Percentiles rank a stretch among this genome's conserved stretches.
Evolutionary conservation across 1,140 invertebrate genomes (phyloP).

Genomic region (Trichonephila inaurata): DNA sequence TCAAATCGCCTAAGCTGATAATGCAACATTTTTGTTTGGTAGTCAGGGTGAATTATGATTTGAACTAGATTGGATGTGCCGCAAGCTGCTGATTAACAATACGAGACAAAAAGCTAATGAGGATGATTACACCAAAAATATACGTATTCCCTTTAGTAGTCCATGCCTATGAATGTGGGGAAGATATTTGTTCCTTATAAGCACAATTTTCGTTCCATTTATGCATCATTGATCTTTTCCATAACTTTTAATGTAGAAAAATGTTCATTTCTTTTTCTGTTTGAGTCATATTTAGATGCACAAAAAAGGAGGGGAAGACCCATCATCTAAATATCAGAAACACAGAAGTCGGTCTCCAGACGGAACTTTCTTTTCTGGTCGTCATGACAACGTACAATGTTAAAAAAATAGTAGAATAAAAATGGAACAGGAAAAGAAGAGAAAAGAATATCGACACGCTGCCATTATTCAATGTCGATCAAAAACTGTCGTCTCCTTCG

Average conservation of each 20-base stretch:
- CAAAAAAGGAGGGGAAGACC: not conserved
- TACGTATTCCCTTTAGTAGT: not conserved
- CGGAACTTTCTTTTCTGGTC: slow-evolving; percentile 70
- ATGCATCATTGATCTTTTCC: not conserved
- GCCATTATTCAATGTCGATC: slow-evolving; percentile 76
- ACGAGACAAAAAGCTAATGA: not conserved
- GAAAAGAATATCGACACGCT: slow-evolving; percentile 73
- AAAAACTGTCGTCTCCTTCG: slow-evolving; percentile 75
- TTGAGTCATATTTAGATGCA: not conserved
- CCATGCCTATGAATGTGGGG: not conserved
- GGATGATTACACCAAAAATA: not conserved
- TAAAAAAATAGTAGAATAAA: slow-evolving; percentile 59
- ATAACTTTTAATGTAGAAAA: not conserved
- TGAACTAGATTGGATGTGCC: not conserved
- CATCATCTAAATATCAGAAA: slow-evolving; percentile 52
- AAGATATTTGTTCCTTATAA: slow-evolving; percentile 22
- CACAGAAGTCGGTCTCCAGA: slow-evolving; percentile 44
- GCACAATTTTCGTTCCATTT: not conserved
- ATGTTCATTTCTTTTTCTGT: not conserved
- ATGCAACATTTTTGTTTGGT: not conserved
- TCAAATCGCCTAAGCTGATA: not conserved
- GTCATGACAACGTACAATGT: slow-evolving; percentile 68
- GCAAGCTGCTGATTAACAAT: not conserved
- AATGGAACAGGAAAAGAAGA: slow-evolving; percentile 58
- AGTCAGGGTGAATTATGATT: not conserved